Evolutionary conservation across 2,113 vertebrate species (phyloP).

Genomic region (Anas platyrhynchos): DNA sequence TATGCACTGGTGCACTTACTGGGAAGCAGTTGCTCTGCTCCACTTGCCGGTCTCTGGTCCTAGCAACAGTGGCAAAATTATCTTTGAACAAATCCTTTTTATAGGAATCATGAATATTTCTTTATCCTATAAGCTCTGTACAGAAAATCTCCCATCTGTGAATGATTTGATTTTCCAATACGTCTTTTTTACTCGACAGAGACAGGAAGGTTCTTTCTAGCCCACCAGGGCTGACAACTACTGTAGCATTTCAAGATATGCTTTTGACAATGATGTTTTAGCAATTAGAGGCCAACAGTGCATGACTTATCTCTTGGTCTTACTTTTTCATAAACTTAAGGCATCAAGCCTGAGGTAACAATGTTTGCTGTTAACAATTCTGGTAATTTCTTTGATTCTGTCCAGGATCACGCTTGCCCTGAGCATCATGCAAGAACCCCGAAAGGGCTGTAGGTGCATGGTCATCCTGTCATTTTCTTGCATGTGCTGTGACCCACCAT

Average conservation of each 20-base stretch:
- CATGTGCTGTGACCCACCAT: background rate
- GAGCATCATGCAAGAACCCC: background rate
- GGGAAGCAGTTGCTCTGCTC: background rate
- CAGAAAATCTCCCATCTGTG: conserved; percentile 48
- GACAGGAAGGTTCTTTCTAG: background rate
- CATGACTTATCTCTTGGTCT: conserved; percentile 13
- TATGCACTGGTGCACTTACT: background rate
- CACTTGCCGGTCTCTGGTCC: background rate
- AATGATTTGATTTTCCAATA: conserved; percentile 58
- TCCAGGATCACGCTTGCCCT: background rate
- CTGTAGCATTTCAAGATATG: conserved; percentile 5
- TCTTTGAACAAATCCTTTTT: conserved; percentile 45
- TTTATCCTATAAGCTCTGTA: conserved; percentile 25
- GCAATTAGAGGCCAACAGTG: background rate
- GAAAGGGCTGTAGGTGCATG: background rate
- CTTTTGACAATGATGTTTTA: conserved; percentile 15
- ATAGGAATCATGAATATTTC: conserved; percentile 40
- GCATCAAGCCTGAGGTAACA: background rate
- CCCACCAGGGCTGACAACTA: conserved; percentile 12
- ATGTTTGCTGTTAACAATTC: background rate
- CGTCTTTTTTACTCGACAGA: conserved; percentile 18
- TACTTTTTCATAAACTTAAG: background rate
- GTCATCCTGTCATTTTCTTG: background rate
- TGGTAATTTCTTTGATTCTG: background rate
- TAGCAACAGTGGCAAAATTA: conserved; percentile 55